Evolutionary conservation across 2,888 invertebrate species (phyloP).

Genomic region (Meghimatium bilineatum): DNA sequence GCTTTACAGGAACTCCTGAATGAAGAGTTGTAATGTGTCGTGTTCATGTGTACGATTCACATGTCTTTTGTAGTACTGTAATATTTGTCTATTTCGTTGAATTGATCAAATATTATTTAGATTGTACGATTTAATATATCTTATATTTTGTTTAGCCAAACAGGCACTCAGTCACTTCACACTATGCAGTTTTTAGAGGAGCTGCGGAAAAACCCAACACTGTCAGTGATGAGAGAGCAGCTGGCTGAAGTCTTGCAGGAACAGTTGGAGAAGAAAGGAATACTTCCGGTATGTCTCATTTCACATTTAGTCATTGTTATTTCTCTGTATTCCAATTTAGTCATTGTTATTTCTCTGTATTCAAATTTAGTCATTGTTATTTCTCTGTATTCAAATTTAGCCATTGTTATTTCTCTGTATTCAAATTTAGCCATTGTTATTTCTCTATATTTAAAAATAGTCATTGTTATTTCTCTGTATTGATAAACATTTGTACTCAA

Average conservation of each 20-base stretch:
- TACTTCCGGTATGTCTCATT: slow-evolving; percentile 64
- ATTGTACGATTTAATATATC: neutral
- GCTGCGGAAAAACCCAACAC: slow-evolving; percentile 67
- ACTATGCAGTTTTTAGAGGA: slow-evolving; percentile 69
- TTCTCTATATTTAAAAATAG: no score
- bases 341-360: no score
- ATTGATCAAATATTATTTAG: neutral
- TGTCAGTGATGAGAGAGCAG: slow-evolving; percentile 71
- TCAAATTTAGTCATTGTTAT: neutral
- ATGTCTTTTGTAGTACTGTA: no score
- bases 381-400: no score
- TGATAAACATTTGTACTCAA: neutral
- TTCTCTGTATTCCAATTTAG: no score
- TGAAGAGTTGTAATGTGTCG: no score
- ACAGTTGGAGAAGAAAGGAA: slow-evolving; percentile 70
- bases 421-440: neutral
- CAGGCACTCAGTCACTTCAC: slow-evolving; percentile 62
- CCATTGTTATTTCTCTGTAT: no score
- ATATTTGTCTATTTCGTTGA: no score
- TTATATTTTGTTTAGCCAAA: slow-evolving; percentile 30
- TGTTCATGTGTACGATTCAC: no score
- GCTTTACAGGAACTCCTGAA: no score
- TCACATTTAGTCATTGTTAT: neutral
- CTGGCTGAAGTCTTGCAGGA: slow-evolving; percentile 68
- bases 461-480: neutral